phyloP scores from a whole-genome alignment of 2,888 invertebrate species.

The Sinelater perroti region DNA sequence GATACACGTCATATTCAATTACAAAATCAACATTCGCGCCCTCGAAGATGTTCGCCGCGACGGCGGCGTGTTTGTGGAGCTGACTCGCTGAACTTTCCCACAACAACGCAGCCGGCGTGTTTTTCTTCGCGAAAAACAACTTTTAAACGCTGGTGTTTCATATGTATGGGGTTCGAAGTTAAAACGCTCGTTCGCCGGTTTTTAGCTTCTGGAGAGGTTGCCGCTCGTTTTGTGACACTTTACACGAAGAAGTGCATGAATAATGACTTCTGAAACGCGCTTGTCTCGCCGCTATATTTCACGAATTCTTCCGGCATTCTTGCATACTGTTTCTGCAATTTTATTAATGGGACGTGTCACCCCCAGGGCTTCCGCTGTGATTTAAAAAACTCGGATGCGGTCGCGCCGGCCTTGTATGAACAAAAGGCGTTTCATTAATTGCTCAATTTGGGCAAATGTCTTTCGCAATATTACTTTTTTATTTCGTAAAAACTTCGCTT shows the following conservation, averaged over 20 bases:
- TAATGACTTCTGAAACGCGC: slow-evolving; percentile 20
- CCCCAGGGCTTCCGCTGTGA: slow-evolving; percentile 1
- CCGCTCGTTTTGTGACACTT: slow-evolving; percentile 31
- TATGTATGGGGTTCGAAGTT: slow-evolving; percentile 31
- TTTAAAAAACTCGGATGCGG: too few species aligned
- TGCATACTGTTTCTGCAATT: slow-evolving; percentile 7
- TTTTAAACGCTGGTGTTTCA: slow-evolving; percentile 24
- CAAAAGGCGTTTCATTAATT: too few species aligned
- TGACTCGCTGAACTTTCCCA: not conserved
- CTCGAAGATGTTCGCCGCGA: not conserved
- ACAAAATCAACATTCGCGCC: not conserved
- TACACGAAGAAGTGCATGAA: slow-evolving; percentile 27
- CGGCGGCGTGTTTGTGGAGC: not conserved
- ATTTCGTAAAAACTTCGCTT: too few species aligned
- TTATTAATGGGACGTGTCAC: slow-evolving; percentile 17
- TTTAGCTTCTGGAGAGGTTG: slow-evolving; percentile 30
- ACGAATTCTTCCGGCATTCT: slow-evolving; percentile 5
- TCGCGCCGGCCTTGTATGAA: too few species aligned
- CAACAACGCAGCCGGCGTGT: not conserved
- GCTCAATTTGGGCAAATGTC: too few species aligned
- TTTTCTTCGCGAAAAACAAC: slow-evolving; percentile 14
- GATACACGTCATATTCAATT: too few species aligned
- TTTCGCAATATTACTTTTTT: too few species aligned
- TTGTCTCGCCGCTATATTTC: slow-evolving; percentile 12
- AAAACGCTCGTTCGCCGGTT: slow-evolving; percentile 28